Base-by-base conservation (phyloP, 37 sponge, comb jelly and placozoan species). In the Theonella swinhoei region DNA sequence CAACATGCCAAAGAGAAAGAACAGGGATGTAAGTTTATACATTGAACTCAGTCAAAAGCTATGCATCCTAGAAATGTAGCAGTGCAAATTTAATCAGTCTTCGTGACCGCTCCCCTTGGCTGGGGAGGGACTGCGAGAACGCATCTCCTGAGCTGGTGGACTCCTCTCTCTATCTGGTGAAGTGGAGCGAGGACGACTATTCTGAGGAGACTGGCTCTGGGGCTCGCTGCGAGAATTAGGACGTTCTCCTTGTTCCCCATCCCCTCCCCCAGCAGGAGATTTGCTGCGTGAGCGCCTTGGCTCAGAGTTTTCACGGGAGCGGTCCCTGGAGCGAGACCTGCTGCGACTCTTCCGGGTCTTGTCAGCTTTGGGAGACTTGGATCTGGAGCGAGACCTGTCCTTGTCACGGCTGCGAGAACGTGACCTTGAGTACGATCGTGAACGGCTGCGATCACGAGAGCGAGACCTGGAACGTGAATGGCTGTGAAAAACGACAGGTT, bases 381-480 rank as follows among this genome's bases (percentile, higher is more conserved):
- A 47, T 7, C 14, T 14, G 25, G 92, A 89, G 1, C 84, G 74
- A 9, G 92, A 91, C 1, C 54, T 47, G 54, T 14, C 54, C 54
- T 14, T 47, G 54, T 47, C 54, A 17, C 69, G 83, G 40, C 70
- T 64, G 1, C 80, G 80, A 24, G 73, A 73, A 20, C 84, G 80
- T 5, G 78, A 77, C 14, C 78, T 62, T 26, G 80, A 82, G 0
- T 79, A 37, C 17, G 81, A 80, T 42, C 70, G 43, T 2, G 81
- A 76, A 4, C 76, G 42, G 22, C 64, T 58, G 41, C 80, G 80
- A 68, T 63, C 68, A 0, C 77, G 68, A 23, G 38, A 37, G 25
- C 90, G 47, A 34, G 91, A 91, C 26, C 91, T 78, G 29, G 87
- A 85, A 5, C 85, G 67, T 17, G 79, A 77, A 37, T 81, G 88